phyloP scores from a whole-genome alignment of 2,113 vertebrate species.

The Eleginops maclovinus region DNA sequence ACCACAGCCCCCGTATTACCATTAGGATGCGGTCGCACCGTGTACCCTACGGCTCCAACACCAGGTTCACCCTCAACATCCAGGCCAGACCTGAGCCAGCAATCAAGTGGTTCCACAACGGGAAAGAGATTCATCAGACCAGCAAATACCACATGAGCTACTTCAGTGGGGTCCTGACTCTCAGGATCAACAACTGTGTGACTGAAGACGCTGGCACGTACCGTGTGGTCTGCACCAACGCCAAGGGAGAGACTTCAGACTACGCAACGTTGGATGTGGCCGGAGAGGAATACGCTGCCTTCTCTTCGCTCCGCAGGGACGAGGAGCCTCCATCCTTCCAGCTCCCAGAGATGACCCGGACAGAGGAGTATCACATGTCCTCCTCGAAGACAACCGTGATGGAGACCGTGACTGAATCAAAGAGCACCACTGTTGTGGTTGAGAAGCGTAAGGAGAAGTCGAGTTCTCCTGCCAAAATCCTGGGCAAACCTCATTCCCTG shows the following conservation, averaged over 20 bases:
- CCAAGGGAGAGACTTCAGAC: conserved; percentile 95
- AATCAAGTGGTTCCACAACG: conserved; percentile 96
- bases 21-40: conserved; percentile 96
- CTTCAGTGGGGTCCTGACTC: conserved; percentile 91
- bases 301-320: conserved; percentile 87
- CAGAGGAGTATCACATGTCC: conserved; percentile 90
- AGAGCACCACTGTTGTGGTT: conserved; percentile 73
- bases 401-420: conserved; percentile 70
- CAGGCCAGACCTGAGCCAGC: conserved; percentile 93
- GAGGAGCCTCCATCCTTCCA: conserved; percentile 89
- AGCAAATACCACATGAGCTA: conserved; percentile 91
- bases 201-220: conserved; percentile 95
- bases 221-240: conserved; percentile 91
- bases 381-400: conserved; percentile 82
- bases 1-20: conserved; percentile 93
- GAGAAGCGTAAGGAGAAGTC: conserved; percentile 84
- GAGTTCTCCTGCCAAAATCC: conserved; percentile 87
- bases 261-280: conserved; percentile 94
- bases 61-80: conserved; percentile 93
- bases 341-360: conserved; percentile 90
- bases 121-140: conserved; percentile 88
- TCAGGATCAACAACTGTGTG: conserved; percentile 92
- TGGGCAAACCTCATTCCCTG: conserved; percentile 91
- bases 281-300: conserved; percentile 89
- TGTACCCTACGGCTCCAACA: conserved; percentile 88